These are phyloP conservation scores for Sterna hirundo DNA, from an alignment of 2,113 vertebrate genomes.

Conservation along the genomic window DNA sequence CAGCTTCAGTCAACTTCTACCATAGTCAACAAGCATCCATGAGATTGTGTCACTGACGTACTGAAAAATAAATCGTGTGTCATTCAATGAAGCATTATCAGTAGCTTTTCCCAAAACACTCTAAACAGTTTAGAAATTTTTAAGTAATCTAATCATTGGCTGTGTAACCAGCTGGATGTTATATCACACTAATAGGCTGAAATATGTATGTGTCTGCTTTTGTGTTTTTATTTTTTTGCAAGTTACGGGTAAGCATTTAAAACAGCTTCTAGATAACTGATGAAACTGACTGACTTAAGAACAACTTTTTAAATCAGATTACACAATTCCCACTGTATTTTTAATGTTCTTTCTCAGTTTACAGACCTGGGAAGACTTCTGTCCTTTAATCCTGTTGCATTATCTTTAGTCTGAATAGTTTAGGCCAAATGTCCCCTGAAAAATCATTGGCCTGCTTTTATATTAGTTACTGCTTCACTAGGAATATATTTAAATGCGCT, in stretches of 20 bases:
- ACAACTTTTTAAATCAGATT: neutral
- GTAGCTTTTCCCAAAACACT: neutral
- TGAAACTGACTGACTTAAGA: neutral
- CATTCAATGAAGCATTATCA: neutral
- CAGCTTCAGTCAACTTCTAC: neutral
- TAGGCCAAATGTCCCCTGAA: neutral
- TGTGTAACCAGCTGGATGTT: neutral
- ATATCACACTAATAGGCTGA: neutral
- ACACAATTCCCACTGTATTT: neutral
- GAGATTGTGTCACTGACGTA: accelerated
- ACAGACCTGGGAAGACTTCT: neutral
- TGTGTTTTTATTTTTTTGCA: neutral
- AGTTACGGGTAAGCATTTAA: neutral
- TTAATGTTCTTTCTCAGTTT: neutral
- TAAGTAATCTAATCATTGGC: neutral
- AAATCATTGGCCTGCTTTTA: neutral
- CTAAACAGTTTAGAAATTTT: neutral
- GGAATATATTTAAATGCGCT: neutral
- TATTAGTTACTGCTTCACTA: neutral
- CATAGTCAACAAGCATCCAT: neutral
- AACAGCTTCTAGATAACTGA: neutral
- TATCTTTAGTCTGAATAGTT: neutral
- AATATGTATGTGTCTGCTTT: neutral
- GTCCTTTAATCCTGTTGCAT: neutral
- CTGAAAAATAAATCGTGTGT: neutral